Conservation (phyloP, 2,113 vertebrate species). For the Coturnix japonica region DNA sequence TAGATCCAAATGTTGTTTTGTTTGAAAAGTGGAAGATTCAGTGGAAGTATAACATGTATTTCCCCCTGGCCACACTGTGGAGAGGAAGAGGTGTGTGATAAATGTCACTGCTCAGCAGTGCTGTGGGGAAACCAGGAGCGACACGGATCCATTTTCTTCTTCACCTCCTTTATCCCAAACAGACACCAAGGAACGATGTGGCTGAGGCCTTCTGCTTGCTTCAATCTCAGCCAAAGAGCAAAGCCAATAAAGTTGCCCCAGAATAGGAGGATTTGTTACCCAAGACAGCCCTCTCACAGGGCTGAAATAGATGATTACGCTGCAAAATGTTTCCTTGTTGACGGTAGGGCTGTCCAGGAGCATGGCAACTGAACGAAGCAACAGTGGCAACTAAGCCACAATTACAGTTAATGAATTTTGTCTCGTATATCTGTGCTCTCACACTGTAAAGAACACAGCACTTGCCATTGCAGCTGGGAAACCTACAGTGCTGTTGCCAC, state of each 20-base stretch:
- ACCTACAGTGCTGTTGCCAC: neutral
- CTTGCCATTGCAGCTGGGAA: neutral
- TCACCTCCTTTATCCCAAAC: neutral
- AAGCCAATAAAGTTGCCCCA: neutral
- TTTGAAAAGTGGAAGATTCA: neutral
- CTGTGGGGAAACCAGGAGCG: neutral
- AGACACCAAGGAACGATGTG: rapidly evolving
- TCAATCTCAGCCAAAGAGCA: neutral
- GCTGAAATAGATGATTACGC: neutral
- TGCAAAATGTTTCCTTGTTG: neutral
- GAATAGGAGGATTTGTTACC: neutral
- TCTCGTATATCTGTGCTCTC: neutral
- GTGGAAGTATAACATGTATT: neutral
- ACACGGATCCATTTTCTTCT: neutral
- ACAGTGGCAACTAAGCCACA: neutral
- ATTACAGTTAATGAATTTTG: neutral
- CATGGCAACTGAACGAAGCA: neutral
- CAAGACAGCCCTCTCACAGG: neutral
- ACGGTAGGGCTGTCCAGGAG: neutral
- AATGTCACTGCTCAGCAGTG: neutral
- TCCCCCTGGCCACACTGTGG: neutral
- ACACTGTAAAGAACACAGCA: neutral
- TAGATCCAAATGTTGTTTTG: neutral
- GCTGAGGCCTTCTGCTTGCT: neutral
- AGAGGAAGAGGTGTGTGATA: neutral